A percentile compares a stretch with the other conserved stretches of the same genome.
Conservation (phyloP, 2,888 invertebrate genomes). For the Hirudinaria manillensis region DNA sequence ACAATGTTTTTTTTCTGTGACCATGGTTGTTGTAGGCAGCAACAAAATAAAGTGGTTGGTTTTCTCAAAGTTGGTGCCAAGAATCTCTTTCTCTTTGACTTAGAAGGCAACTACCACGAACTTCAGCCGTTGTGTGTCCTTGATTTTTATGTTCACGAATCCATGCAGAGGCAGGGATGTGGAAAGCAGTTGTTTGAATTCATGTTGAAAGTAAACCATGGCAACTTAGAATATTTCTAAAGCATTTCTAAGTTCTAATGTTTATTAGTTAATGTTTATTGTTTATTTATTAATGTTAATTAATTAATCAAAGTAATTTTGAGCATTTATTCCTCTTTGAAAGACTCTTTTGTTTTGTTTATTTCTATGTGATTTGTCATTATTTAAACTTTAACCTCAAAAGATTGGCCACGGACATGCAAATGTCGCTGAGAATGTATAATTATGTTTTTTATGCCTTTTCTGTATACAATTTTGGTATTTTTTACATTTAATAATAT, state of each 20-base stretch:
- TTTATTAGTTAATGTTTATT: background rate
- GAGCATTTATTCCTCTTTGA: too few relatives aligned
- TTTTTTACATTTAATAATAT: too few relatives aligned
- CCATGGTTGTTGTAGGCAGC: background rate
- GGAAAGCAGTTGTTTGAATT: constrained; percentile 78
- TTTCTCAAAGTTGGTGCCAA: constrained; percentile 83
- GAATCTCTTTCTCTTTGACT: constrained; percentile 69
- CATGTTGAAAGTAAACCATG: constrained; percentile 71
- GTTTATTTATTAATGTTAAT: background rate
- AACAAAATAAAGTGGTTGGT: constrained; percentile 59
- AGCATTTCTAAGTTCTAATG: background rate
- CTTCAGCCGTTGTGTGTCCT: constrained; percentile 78
- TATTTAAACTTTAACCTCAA: too few relatives aligned
- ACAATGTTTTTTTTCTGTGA: background rate
- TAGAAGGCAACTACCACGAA: constrained; percentile 62
- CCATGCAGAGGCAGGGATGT: constrained; percentile 75
- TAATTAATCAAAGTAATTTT: too few relatives aligned
- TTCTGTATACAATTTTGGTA: too few relatives aligned
- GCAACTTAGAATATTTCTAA: background rate
- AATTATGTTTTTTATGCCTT: too few relatives aligned
- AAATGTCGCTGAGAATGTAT: too few relatives aligned
- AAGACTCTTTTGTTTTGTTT: too few relatives aligned
- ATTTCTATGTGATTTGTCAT: too few relatives aligned
- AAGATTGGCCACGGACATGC: too few relatives aligned
- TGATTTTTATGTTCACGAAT: constrained; percentile 83